Evolutionary conservation across 2,888 invertebrate genomes (phyloP).

Genomic region (Agrochola circellaris): DNA sequence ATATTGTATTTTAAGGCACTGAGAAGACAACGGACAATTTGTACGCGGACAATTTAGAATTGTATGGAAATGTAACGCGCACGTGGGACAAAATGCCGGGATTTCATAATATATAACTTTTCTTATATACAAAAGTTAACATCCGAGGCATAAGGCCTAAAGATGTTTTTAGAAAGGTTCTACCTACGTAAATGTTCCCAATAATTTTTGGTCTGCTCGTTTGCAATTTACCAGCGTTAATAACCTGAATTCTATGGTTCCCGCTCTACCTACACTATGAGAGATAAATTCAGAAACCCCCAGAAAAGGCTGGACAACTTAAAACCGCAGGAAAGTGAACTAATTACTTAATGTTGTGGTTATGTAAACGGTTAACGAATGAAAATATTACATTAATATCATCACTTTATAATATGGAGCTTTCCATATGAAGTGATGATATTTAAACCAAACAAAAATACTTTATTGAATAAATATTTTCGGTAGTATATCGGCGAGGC

Average conservation of each 20-base stretch:
- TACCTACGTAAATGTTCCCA: slow-evolving; percentile 12
- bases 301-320: not conserved
- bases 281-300: not conserved
- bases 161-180: slow-evolving; percentile 12
- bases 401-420: not conserved
- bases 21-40: too few species aligned
- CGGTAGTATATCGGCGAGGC: slow-evolving; percentile 13
- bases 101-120: too few species aligned
- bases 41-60: too few species aligned
- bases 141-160: slow-evolving; percentile 2
- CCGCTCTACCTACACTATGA: not conserved
- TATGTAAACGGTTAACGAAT: not conserved
- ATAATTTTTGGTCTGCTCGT: slow-evolving; percentile 15
- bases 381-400: not conserved
- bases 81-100: too few species aligned
- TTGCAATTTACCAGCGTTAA: not conserved
- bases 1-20: slow-evolving; percentile 37
- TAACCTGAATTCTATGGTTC: not conserved
- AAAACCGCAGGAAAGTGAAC: not conserved
- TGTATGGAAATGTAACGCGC: too few species aligned
- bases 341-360: not conserved
- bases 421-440: slow-evolving; percentile 3
- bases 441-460: slow-evolving; percentile 29
- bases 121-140: slow-evolving; percentile 17
- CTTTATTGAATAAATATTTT: slow-evolving; percentile 22